These are phyloP conservation scores for Chrysaora quinquecirrha DNA, from an alignment of 30 jellyfish, hydroid and myxozoan genomes.

Conservation along the genomic window DNA sequence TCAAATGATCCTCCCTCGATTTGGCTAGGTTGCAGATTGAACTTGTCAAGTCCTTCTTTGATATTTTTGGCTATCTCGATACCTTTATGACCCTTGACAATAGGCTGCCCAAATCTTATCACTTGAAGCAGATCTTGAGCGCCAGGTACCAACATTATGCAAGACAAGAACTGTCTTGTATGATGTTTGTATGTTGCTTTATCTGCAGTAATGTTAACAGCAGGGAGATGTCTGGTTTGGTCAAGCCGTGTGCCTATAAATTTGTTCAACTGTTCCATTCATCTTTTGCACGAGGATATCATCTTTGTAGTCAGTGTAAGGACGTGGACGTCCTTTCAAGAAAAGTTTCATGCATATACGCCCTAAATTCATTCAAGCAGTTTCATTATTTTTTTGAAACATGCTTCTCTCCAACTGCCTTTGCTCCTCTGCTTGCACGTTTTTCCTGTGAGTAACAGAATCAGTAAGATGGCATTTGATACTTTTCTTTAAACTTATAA, in stretches of 20 bases:
- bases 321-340: conserved; percentile 54
- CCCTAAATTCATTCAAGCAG: conserved; percentile 57
- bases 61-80: too few species aligned
- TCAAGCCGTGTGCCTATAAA: conserved; percentile 23
- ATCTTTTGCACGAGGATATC: not conserved
- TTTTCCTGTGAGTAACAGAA: conserved; percentile 26
- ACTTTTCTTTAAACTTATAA: conserved; percentile 38
- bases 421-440: conserved; percentile 30
- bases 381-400: conserved; percentile 29
- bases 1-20: too few species aligned
- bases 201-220: conserved; percentile 40
- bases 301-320: conserved; percentile 12
- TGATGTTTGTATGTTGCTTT: conserved; percentile 53
- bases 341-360: conserved; percentile 20
- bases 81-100: not conserved
- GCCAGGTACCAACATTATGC: conserved; percentile 14
- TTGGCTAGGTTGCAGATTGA: too few species aligned
- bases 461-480: conserved; percentile 29
- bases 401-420: too few species aligned
- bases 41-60: too few species aligned
- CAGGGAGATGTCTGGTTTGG: conserved; percentile 43
- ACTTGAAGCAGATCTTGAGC: conserved; percentile 10
- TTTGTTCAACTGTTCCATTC: not conserved
- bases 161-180: conserved; percentile 33
- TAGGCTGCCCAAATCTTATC: not conserved